Evolutionary conservation across 2,113 vertebrate genomes (phyloP).

Genomic region (Rhinolophus sinicus): DNA sequence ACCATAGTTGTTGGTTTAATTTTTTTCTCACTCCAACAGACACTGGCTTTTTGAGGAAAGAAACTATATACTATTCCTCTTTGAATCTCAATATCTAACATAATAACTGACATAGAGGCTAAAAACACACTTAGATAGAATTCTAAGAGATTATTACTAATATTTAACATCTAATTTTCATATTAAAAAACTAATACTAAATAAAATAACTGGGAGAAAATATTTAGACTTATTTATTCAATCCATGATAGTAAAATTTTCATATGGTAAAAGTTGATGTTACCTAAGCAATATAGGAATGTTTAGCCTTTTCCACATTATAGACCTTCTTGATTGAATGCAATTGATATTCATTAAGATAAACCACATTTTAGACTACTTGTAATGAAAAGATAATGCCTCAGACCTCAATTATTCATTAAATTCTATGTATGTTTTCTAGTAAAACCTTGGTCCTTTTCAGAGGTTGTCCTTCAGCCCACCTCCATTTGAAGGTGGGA

Average conservation of each 20-base stretch:
- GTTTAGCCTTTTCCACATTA: not conserved
- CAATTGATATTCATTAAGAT: not conserved
- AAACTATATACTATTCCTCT: not conserved
- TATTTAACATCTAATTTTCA: not conserved
- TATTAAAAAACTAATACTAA: not conserved
- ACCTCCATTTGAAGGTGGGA: not conserved
- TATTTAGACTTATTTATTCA: not conserved
- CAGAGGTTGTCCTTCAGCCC: not conserved
- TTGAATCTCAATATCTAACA: not conserved
- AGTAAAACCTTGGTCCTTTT: not conserved
- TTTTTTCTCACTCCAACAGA: not conserved
- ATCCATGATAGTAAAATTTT: not conserved
- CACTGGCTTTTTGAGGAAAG: not conserved
- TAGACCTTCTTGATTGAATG: not conserved
- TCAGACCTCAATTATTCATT: not conserved
- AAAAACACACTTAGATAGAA: not conserved
- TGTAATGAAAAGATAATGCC: constrained; percentile 11
- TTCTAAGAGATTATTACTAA: not conserved
- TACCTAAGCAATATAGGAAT: not conserved
- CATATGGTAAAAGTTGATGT: not conserved
- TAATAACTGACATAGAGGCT: not conserved
- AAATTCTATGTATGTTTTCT: not conserved
- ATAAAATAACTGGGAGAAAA: not conserved
- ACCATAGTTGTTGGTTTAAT: not conserved
- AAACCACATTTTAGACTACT: not conserved